A percentile compares a stretch with the other conserved stretches of the same genome.
These are phyloP conservation scores for Patagioenas fasciata DNA, from an alignment of 2,113 vertebrate genomes.

Conservation along the genomic window DNA sequence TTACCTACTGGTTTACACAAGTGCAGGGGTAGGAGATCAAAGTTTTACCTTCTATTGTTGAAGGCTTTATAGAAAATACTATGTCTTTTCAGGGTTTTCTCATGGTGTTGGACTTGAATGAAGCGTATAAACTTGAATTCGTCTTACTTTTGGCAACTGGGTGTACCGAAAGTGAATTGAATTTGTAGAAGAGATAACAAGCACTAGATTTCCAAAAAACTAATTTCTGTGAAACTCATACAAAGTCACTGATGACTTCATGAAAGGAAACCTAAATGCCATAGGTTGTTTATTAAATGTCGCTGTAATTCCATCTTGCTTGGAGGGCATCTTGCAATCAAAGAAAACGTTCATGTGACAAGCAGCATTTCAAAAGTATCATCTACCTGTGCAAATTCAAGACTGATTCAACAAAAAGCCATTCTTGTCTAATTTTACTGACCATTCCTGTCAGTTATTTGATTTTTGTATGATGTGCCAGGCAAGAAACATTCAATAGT, in stretches of 20 bases:
- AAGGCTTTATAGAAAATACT: slow-evolving; percentile 35
- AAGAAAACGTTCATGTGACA: slow-evolving; percentile 21
- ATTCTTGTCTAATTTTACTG: neutral
- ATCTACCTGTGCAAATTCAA: neutral
- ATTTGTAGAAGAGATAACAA: neutral
- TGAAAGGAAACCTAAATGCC: neutral
- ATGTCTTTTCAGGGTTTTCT: neutral
- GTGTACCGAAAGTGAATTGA: neutral
- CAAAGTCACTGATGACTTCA: neutral
- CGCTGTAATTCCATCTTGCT: neutral
- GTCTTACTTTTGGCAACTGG: neutral
- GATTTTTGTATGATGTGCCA: neutral
- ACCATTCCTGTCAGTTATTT: neutral
- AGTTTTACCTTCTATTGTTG: slow-evolving; percentile 52
- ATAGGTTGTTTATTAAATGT: neutral
- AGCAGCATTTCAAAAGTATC: neutral
- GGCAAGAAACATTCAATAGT: slow-evolving; percentile 11
- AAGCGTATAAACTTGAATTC: neutral
- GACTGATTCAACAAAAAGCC: neutral
- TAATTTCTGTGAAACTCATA: neutral
- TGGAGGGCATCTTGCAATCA: neutral
- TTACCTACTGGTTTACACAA: slow-evolving; percentile 66
- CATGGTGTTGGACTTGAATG: neutral
- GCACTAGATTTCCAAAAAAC: neutral
- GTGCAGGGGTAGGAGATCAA: slow-evolving; percentile 54